phyloP scores from a whole-genome alignment of 2,797 vertebrate genomes.

The Trematomus bernacchii region DNA sequence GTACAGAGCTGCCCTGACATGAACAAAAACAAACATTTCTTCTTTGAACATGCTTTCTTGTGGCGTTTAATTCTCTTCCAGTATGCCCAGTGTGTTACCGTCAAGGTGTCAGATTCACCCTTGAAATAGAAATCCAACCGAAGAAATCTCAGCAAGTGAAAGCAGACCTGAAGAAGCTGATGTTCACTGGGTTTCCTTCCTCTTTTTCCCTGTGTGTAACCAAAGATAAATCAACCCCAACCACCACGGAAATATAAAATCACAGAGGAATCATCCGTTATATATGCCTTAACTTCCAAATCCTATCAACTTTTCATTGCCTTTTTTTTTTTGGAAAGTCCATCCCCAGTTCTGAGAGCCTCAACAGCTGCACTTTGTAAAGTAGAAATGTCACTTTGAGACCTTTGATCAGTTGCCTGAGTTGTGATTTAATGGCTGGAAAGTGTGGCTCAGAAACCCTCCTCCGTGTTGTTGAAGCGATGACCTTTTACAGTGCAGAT shows the following conservation, averaged over 20 bases:
- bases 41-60: neutral
- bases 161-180: neutral
- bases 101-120: neutral
- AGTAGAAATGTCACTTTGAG: slow-evolving; percentile 40
- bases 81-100: neutral
- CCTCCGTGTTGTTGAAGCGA: slow-evolving; percentile 45
- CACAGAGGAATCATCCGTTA: neutral
- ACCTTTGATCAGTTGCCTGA: slow-evolving; percentile 21
- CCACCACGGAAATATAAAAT: slow-evolving; percentile 12
- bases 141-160: neutral
- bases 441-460: slow-evolving; percentile 45
- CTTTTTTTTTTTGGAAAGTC: neutral
- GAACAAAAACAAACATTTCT: slow-evolving; percentile 1
- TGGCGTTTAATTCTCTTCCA: neutral
- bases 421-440: slow-evolving; percentile 40
- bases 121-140: neutral
- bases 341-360: neutral
- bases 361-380: slow-evolving; percentile 29
- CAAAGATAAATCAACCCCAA: neutral
- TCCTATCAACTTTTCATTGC: slow-evolving; percentile 9
- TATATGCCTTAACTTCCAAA: neutral
- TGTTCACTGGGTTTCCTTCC: neutral
- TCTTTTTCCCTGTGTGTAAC: neutral
- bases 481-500: slow-evolving; percentile 70
- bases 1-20: neutral